Percentiles rank a stretch among this genome's conserved stretches.
phyloP scores from a whole-genome alignment of 2,888 invertebrate genomes.

The Drosophila acutilabella region DNA sequence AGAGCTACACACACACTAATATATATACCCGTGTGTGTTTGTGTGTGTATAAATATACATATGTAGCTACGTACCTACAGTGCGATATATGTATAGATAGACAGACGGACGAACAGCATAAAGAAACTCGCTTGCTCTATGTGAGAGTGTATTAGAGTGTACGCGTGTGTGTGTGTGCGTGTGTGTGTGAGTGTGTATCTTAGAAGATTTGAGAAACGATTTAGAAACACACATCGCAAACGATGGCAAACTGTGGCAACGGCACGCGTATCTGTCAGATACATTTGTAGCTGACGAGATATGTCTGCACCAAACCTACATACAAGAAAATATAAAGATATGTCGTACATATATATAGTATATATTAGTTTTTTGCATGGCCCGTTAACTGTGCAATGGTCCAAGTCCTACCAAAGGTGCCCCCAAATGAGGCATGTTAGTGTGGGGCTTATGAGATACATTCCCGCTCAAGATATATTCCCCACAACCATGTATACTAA shows the following conservation, averaged over 20 bases:
- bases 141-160: constrained; percentile 1
- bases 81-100: constrained; percentile 52
- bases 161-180: constrained; percentile 3
- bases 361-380: constrained; percentile 46
- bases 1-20: constrained; percentile 15
- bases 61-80: constrained; percentile 35
- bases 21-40: constrained; percentile 13
- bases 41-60: constrained; percentile 9
- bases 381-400: constrained; percentile 66
- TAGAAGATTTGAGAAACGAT: constrained; percentile 57
- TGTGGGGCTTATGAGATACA: background rate
- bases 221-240: constrained; percentile 35
- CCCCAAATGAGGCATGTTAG: constrained; percentile 32
- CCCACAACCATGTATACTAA: background rate
- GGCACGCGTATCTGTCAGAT: constrained; percentile 63
- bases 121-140: constrained; percentile 51
- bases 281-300: constrained; percentile 42
- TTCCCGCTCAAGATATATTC: background rate
- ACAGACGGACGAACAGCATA: constrained; percentile 45
- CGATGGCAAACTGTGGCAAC: background rate
- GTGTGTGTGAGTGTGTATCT: constrained; percentile 37
- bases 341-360: background rate
- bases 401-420: constrained; percentile 46
- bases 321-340: background rate
- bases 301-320: constrained; percentile 14